Evolutionary conservation across 2,888 invertebrate genomes (phyloP), one percentile per base, ranked within the genome.

Genomic region (Beris morrisii): DNA sequence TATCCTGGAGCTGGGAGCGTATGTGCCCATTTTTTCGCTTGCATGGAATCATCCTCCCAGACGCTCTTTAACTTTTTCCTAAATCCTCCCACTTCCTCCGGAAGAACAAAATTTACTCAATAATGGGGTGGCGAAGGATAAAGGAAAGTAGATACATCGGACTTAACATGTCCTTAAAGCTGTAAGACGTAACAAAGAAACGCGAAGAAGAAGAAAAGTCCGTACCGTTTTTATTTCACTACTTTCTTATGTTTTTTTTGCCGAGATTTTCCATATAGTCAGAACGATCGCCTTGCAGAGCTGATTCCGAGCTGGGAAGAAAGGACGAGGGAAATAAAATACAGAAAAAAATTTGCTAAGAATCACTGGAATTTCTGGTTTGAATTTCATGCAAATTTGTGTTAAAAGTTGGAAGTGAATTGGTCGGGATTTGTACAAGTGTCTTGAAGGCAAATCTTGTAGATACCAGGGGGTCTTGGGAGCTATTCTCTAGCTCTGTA

Each of bases 331-430:
- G 28, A 52, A 52, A 22, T 22, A 52, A 28, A 52, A 22, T 15
- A 28, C 5, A 22, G 28, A 28, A 13, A 13, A 61, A 61, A 61
- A 52, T 61, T 45, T 61, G 52, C 12, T 22, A 11, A 43, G 15
- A 46, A 61, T 61, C 28, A 38, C 38, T 44, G 50, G 30, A 50
- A 52, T 52, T 61, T 28, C 15, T 22, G 22, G 22, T 52, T 61
- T 61, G 46, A 52, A 61, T 61, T 61, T 38, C 61, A 61, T 61
- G 61, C 50, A 61, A 61, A 61, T 61, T 61, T 13, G 11, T 22
- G 13, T 52, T 28, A 52, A 52, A 52, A 52, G 22, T 52, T 52
- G 6, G 11, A 28, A 28, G 11, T 28, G 52, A 52, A 22, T 52
- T 22, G 52, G 28, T 12, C 22, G 28, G 52, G 28, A 28, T 52